Conservation (phyloP, 2,797 vertebrate species). For the Acomys russatus region DNA sequence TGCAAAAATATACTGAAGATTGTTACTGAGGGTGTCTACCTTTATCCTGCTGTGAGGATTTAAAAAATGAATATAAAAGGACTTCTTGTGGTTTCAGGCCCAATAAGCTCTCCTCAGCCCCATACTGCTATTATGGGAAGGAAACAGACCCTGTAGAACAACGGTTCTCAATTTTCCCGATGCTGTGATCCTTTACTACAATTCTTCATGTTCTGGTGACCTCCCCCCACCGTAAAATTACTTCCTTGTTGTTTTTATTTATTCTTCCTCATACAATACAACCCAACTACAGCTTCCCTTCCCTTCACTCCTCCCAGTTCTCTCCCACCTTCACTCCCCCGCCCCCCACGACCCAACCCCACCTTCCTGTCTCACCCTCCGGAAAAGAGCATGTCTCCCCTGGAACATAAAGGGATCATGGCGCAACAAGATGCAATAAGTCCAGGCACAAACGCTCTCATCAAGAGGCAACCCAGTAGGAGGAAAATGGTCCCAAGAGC, state of each 20-base stretch:
- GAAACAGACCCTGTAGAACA: neutral
- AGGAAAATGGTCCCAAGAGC: neutral
- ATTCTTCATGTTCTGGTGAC: neutral
- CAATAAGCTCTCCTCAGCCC: neutral
- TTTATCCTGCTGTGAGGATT: neutral
- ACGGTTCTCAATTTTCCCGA: neutral
- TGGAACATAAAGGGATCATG: neutral
- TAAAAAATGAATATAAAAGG: neutral
- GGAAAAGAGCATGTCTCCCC: neutral
- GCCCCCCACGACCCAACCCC: neutral
- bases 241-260: neutral
- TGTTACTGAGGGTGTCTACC: neutral
- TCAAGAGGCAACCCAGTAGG: neutral
- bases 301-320: too few species aligned
- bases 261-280: neutral
- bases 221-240: neutral
- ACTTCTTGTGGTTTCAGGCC: neutral
- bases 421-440: neutral
- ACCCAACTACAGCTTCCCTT: too few species aligned
- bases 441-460: neutral
- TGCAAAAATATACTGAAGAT: neutral
- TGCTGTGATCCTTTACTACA: neutral
- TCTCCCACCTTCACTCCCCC: neutral
- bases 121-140: neutral
- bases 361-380: neutral